phyloP scores from a whole-genome alignment of 2,113 vertebrate genomes.

The Eptatretus burgeri region DNA sequence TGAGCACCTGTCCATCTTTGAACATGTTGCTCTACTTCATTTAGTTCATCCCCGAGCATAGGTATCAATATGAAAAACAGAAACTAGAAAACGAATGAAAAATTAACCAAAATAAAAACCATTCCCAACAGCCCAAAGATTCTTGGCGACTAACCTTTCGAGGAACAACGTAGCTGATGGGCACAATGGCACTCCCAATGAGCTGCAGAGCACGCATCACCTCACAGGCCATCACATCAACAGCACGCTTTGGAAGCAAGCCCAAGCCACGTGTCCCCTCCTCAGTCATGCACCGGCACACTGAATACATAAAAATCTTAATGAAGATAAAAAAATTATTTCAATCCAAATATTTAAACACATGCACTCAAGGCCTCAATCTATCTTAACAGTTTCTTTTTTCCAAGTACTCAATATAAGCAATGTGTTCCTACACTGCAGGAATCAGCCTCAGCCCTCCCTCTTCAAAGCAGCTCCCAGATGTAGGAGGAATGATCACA shows the following conservation, averaged over 20 bases:
- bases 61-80: no score
- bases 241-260: slow-evolving; percentile 28
- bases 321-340: not conserved
- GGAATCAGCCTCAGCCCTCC: not conserved
- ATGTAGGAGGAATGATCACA: not conserved
- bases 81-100: no score
- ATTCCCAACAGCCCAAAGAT: not conserved
- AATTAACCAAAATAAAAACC: no score
- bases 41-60: no score
- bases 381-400: not conserved
- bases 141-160: slow-evolving; percentile 34
- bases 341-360: not conserved
- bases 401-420: not conserved
- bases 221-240: slow-evolving; percentile 51
- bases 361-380: not conserved
- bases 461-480: not conserved
- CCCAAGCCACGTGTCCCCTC: slow-evolving; percentile 24
- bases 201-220: slow-evolving; percentile 58
- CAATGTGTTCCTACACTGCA: not conserved
- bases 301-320: slow-evolving; percentile 14
- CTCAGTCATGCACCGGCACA: slow-evolving; percentile 48
- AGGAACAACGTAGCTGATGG: slow-evolving; percentile 50
- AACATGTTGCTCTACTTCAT: no score
- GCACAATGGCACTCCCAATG: slow-evolving; percentile 33
- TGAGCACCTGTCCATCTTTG: no score